Evolutionary conservation across 1,140 invertebrate genomes (phyloP).

Genomic region (Idris sp.): DNA sequence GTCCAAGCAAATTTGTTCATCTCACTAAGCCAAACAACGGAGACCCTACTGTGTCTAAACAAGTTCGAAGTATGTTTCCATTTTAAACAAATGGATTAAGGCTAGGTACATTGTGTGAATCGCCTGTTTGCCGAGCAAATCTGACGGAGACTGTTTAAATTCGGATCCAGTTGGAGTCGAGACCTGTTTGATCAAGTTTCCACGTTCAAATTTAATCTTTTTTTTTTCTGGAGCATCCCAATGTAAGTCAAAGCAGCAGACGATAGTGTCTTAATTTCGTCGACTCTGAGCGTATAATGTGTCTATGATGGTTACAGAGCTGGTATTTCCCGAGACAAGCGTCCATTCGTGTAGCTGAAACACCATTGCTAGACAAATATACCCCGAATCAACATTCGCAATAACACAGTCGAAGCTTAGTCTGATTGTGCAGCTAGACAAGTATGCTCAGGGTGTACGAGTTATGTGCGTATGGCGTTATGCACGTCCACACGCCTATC

Average conservation of each 20-base stretch:
- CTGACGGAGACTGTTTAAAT: slow-evolving; percentile 37
- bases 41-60: slow-evolving; percentile 41
- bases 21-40: slow-evolving; percentile 32
- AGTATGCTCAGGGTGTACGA: slow-evolving; percentile 55
- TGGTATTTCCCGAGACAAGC: slow-evolving; percentile 68
- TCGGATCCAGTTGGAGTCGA: slow-evolving; percentile 13
- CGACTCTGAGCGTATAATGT: slow-evolving; percentile 64
- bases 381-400: slow-evolving; percentile 77
- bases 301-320: slow-evolving; percentile 64
- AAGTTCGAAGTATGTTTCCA: slow-evolving; percentile 49
- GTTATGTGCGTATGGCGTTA: slow-evolving; percentile 57
- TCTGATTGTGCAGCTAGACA: slow-evolving; percentile 69
- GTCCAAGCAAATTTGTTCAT: slow-evolving; percentile 32
- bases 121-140: slow-evolving; percentile 43
- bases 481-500: slow-evolving; percentile 63
- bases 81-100: slow-evolving; percentile 45
- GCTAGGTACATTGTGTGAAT: slow-evolving; percentile 24
- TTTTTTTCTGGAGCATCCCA: slow-evolving; percentile 32
- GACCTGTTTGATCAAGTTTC: slow-evolving; percentile 33
- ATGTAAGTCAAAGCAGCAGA: slow-evolving; percentile 27
- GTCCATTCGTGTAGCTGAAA: slow-evolving; percentile 59
- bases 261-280: slow-evolving; percentile 48
- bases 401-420: slow-evolving; percentile 68
- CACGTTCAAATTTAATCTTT: slow-evolving; percentile 22
- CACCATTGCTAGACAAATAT: slow-evolving; percentile 78